A percentile compares a stretch with the other conserved stretches of the same genome.
These are phyloP conservation scores for Microcebus ravelobensis DNA, from an alignment of 2,113 vertebrate species.

Conservation along the genomic window DNA sequence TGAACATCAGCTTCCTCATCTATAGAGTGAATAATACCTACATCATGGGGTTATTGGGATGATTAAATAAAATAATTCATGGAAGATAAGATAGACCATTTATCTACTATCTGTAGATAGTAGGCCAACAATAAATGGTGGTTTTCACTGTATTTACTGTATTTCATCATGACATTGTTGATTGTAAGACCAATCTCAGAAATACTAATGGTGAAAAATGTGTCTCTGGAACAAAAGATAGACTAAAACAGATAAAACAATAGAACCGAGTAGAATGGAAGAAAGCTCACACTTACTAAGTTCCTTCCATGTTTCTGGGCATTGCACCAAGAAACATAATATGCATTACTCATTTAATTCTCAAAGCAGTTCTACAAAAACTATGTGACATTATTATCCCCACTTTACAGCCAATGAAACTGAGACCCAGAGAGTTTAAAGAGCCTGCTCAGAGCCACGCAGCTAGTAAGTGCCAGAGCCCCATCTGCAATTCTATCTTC, in stretches of 20 bases:
- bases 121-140: not conserved
- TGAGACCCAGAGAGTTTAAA: not conserved
- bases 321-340: not conserved
- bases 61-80: not conserved
- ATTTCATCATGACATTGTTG: not conserved
- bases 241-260: not conserved
- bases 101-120: not conserved
- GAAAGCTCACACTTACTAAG: not conserved
- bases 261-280: not conserved
- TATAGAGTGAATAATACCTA: not conserved
- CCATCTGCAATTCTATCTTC: not conserved
- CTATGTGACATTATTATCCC: not conserved
- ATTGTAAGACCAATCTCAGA: not conserved
- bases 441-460: not conserved
- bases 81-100: not conserved
- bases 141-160: not conserved
- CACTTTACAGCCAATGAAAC: not conserved
- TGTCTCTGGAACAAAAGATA: not conserved
- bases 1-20: not conserved
- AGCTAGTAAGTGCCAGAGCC: not conserved
- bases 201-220: not conserved
- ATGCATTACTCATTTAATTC: not conserved
- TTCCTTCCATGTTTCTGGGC: not conserved
- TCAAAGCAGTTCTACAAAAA: not conserved
- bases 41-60: not conserved